phyloP scores from a whole-genome alignment of 2,797 vertebrate genomes.

The Hydrophis major region DNA sequence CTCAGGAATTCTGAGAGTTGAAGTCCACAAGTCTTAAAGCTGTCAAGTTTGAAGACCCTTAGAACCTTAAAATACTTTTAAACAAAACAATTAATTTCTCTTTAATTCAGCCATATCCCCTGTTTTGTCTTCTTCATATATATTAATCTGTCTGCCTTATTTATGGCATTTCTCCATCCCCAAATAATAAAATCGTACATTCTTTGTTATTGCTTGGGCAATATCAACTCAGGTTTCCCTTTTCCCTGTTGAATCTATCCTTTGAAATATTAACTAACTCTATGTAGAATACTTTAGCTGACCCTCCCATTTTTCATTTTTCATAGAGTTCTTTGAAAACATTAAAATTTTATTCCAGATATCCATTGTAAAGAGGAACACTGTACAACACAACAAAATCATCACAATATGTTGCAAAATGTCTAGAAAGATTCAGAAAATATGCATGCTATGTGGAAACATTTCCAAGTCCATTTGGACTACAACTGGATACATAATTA shows the following conservation, averaged over 20 bases:
- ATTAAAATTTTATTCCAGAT: constrained; percentile 45
- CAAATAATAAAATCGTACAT: constrained; percentile 58
- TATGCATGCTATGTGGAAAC: no score
- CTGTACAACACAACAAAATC: constrained; percentile 3
- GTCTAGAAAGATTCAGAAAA: neutral
- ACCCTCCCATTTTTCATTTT: neutral
- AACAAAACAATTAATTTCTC: rapidly evolving
- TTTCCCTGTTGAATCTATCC: constrained; percentile 45
- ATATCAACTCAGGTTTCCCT: constrained; percentile 45
- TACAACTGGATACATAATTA: no score
- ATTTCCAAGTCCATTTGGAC: no score
- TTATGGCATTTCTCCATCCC: constrained; percentile 39
- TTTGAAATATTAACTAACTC: constrained; percentile 45
- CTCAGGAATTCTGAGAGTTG: no score
- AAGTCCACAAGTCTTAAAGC: no score
- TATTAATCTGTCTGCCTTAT: constrained; percentile 64
- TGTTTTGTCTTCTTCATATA: constrained; percentile 52
- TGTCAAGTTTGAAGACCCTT: no score
- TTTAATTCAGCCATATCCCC: neutral
- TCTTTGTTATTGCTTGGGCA: constrained; percentile 24
- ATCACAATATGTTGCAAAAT: constrained; percentile 27
- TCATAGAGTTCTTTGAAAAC: constrained; percentile 5
- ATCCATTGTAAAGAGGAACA: neutral
- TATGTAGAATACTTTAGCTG: constrained; percentile 1
- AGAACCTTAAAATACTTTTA: neutral